Base-by-base conservation (phyloP, 2,888 invertebrate genomes). In the Papilio protenor region DNA sequence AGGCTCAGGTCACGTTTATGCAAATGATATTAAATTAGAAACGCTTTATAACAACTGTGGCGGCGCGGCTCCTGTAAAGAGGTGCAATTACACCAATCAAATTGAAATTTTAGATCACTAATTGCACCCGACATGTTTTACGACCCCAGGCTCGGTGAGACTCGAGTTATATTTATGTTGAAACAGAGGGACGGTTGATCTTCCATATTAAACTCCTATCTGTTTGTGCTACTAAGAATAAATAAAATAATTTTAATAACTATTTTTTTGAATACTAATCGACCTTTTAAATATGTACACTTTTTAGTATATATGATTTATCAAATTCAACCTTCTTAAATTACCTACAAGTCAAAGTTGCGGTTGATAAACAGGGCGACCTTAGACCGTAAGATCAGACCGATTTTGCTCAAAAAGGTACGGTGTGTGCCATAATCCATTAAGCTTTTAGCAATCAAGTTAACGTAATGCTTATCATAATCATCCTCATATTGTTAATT, bases 71-170 rank as follows among this genome's bases (percentile, higher is more conserved):
- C 87, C 88, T 85, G 88, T 91, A 91, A 93, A 93, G 93, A 94
- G 93, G 92, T 94, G 94, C 93, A 93, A 94, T 94, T 94, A 94
- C 92, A 94, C 91, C 92, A 93, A 94, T 94, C 92, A 94, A 94
- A 94, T 91, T 90, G 90, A 90, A 91, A 94, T 94, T 94, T 92
- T 89, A 89, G 90, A 89, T 84, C 87, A 92, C 93, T 94, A 94
- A 94, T 94, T 94, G 91, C 91, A 86, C 84, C 86, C 90, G 88
- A 90, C 91, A 87, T 91, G 90, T 92, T 93, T 92, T 90, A 92
- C 89, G 87, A 86, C 86, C 81, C 79, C 81, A 79, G 81, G 84
- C 80, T 83, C 73, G 21, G 14, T 16, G 79, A 83, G 85, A 84
- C 83, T 84, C 45, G 83, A 83, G 83, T 84, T 85, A 83, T 84